Base-by-base conservation (phyloP, 2,888 invertebrate species). In the Callyntrura sp. region DNA sequence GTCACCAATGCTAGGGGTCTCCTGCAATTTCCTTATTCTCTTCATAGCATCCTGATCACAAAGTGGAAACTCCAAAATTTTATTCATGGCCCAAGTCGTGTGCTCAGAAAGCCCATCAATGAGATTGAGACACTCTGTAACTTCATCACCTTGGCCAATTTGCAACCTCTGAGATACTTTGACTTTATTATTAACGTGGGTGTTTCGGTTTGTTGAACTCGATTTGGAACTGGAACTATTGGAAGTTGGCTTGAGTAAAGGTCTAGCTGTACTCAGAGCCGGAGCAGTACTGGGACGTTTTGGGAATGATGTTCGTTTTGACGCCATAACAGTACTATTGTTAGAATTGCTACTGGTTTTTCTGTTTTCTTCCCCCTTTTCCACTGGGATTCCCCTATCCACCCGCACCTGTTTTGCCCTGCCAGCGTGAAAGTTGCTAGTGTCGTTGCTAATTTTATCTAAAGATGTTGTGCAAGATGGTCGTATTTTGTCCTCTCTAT, bases 31-130 rank as follows among this genome's bases (percentile, higher is more conserved):
- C 57, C 60, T 70, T 0, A 62, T 6, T 25, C 35, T 48, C 12
- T 70, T 28, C 12, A 9, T 48, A 1, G 70, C 51, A 28, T 84
- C 70, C 70, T 83, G 12, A n/a, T 51, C 62, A 23, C 23, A 9
- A 57, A 57, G 9, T 8, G 87, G 87, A 12, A 28, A 57, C 57
- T 87, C 81, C 51, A 87, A 43, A 11, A 87, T 9, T 28, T 81
- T 81, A 14, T 55, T 81, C 45, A 87, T 87, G 11, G 81, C 60
- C 87, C 87, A 87, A 0, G 70, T 43, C 11, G 87, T 87, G 17
- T 87, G 87, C n/a, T 60, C 70, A 9, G 70, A 70, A n/a, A 87
- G 81, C 25, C 87, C 87, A 9, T 87, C 87, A n/a, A 87, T 70
- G 23, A 87, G 68, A 6, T 20, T 65, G 25, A 87, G 68, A 57